A percentile compares a stretch with the other conserved stretches of the same genome.
Conservation (phyloP, 2,888 invertebrate species). For the Parnassius orleans region DNA sequence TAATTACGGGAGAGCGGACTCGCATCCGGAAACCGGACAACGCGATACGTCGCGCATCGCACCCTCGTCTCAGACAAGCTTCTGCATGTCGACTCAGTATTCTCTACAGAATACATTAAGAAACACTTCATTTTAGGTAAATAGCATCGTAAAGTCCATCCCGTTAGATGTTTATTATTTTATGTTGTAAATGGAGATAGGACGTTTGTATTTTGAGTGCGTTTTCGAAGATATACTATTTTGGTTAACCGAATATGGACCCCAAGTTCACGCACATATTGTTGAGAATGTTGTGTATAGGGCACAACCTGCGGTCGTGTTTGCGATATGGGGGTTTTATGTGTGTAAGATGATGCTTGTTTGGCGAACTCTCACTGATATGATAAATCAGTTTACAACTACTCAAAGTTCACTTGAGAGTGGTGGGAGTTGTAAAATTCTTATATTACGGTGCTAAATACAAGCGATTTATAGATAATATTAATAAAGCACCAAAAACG, state of each 20-base stretch:
- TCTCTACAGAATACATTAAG: slow-evolving; percentile 22
- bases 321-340: slow-evolving; percentile 66
- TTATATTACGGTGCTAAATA: slow-evolving; percentile 26
- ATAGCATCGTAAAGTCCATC: slow-evolving; percentile 37
- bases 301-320: slow-evolving; percentile 54
- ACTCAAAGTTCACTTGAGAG: slow-evolving; percentile 70
- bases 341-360: slow-evolving; percentile 80
- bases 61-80: slow-evolving; percentile 72
- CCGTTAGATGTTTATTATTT: slow-evolving; percentile 39
- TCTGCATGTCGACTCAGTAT: slow-evolving; percentile 43
- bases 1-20: slow-evolving; percentile 64
- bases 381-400: slow-evolving; percentile 78
- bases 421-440: slow-evolving; percentile 58
- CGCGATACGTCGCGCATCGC: slow-evolving; percentile 63
- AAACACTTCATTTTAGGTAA: slow-evolving; percentile 27
- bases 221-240: slow-evolving; percentile 52
- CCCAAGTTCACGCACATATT: slow-evolving; percentile 64
- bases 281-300: slow-evolving; percentile 64
- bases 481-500: too few relatives aligned
- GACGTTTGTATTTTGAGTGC: slow-evolving; percentile 40
- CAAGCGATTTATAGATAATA: too few relatives aligned
- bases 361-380: slow-evolving; percentile 70
- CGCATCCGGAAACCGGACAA: slow-evolving; percentile 78
- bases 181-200: slow-evolving; percentile 34
- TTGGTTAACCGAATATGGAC: slow-evolving; percentile 67